A percentile compares a stretch with the other conserved stretches of the same genome.
Evolutionary conservation across 2,113 vertebrate species (phyloP).

Genomic region (Myotis davidii): DNA sequence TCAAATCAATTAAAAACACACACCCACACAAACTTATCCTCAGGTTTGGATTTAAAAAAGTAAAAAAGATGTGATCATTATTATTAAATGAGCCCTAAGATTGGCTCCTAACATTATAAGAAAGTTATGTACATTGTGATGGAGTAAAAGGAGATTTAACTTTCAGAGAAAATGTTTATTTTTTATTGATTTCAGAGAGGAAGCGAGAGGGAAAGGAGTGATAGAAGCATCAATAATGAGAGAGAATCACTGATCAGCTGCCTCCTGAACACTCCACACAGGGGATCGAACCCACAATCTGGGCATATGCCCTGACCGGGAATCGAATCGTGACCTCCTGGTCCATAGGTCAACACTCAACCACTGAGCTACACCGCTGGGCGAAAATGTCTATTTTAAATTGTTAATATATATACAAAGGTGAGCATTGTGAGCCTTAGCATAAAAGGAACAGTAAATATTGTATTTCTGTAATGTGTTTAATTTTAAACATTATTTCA

Average conservation of each 20-base stretch:
- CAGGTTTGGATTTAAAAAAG: neutral
- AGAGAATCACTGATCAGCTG: too few relatives aligned
- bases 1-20: neutral
- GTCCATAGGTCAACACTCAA: too few relatives aligned
- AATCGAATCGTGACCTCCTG: too few relatives aligned
- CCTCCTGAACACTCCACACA: too few relatives aligned
- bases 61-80: neutral
- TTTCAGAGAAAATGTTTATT: conserved; percentile 29
- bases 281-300: too few relatives aligned
- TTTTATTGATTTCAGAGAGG: too few relatives aligned
- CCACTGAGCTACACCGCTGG: too few relatives aligned
- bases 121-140: conserved; percentile 26
- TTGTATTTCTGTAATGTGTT: conserved; percentile 29
- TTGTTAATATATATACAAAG: neutral
- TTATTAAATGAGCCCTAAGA: neutral
- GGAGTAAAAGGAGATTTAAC: conserved; percentile 27
- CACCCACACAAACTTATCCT: neutral
- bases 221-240: too few relatives aligned
- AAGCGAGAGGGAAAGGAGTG: too few relatives aligned
- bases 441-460: neutral
- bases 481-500: conserved; percentile 28
- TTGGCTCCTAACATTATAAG: conserved; percentile 9
- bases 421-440: neutral
- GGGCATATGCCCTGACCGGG: too few relatives aligned
- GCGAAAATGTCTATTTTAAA: conserved; percentile 24